Evolutionary conservation across 92 coral and sea anemone species (phyloP), one percentile per base, ranked within the genome.

Genomic region (Parazoanthus darwini): DNA sequence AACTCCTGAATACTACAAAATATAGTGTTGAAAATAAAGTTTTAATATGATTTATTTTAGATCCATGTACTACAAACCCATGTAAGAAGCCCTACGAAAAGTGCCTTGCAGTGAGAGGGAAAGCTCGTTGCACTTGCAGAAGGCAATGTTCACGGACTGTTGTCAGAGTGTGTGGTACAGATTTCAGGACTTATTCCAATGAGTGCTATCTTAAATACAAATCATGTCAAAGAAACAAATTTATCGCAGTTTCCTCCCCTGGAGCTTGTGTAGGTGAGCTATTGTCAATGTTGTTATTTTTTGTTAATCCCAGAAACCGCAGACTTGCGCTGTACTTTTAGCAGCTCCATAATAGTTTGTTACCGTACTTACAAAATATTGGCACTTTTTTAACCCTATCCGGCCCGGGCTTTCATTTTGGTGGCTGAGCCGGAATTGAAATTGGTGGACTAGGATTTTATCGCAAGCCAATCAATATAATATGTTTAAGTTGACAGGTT

Each of bases 231-330:
- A 37, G 74, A 7, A 81, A 59, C 35, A 38, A 36, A 39, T 39
- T 54, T 1, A n/a, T 58, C 73, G 46, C 74, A 37, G 85, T 81
- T 18, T 37, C 73, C 3, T 58, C 73, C 4, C 85, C 56, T 6
- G 85, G 85, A 22, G 14, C 43, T 36, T 81, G 85, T n/a, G 74
- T 81, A 81, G 71, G 85, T 81, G 25, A 81, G 83, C n/a, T 38
- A 25, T 14, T 26, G 8, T 73, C 22, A 58, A 2, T 46, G 66
- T 58, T 10, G 20, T 18, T 4, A 38, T 71, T 29, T 29, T 29
- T 29, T 25, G 1, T 58, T 58, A 3, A 14, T 58, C 18, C 51
- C 42, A 4, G 4, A 5, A 46, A 10, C 51, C 5, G 51, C 5
- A 46, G 11, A 8, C 42, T 39, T 39, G 42, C 4, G 33, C 33